Evolutionary conservation across 2,113 vertebrate species (phyloP).

Genomic region (Triplophysa siluroides): DNA sequence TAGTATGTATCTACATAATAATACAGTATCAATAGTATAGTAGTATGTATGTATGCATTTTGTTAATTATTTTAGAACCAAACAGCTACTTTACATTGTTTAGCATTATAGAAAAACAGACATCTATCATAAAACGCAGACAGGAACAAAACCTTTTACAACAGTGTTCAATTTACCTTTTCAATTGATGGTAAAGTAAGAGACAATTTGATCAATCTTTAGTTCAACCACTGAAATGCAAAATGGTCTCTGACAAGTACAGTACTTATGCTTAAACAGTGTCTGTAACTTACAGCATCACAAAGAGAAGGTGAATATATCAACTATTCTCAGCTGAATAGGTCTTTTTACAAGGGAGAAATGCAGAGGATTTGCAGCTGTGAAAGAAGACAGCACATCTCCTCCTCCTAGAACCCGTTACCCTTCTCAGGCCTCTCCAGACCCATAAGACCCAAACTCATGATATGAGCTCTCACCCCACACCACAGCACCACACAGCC

Average conservation of each 20-base stretch:
- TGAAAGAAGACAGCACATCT: conserved; percentile 63
- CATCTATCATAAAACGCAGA: not conserved
- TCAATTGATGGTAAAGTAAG: not conserved
- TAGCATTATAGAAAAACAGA: too few relatives aligned
- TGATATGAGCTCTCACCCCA: conserved; percentile 31
- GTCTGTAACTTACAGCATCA: not conserved
- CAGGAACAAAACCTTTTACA: not conserved
- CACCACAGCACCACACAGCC: conserved; percentile 53
- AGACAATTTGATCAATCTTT: not conserved
- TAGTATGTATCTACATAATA: too few relatives aligned
- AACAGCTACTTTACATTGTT: not conserved
- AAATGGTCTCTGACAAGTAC: not conserved
- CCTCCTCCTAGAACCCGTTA: conserved; percentile 48
- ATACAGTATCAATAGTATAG: not conserved
- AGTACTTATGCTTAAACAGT: not conserved
- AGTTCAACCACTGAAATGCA: not conserved
- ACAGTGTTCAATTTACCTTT: not conserved
- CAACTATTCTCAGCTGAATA: conserved; percentile 4
- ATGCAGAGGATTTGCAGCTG: conserved; percentile 1
- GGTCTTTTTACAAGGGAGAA: not conserved
- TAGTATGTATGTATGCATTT: not conserved
- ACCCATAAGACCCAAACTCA: conserved; percentile 24
- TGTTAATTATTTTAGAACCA: not conserved
- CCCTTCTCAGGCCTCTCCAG: conserved; percentile 17
- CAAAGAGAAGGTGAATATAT: not conserved